A percentile compares a stretch with the other conserved stretches of the same genome.
Evolutionary conservation across 2,113 vertebrate genomes (phyloP).

Genomic region (Macrotis lagotis): DNA sequence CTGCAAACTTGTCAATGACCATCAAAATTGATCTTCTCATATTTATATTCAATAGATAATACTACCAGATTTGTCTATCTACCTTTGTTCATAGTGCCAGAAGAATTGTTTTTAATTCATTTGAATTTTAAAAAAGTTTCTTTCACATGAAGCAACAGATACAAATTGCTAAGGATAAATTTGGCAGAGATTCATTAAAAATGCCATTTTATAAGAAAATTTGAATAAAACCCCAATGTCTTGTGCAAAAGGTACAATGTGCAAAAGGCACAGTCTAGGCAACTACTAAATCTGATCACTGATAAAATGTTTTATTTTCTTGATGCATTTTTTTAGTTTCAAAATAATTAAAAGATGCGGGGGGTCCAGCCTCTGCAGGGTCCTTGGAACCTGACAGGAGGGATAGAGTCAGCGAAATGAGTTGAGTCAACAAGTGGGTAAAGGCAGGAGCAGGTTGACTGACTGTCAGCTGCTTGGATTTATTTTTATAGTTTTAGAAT

Average conservation of each 20-base stretch:
- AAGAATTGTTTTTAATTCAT: background rate
- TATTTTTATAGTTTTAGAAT: no score
- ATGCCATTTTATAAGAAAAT: background rate
- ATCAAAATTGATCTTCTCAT: background rate
- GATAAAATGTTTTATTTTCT: background rate
- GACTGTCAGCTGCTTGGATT: no score
- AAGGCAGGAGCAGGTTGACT: no score
- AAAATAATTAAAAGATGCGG: background rate
- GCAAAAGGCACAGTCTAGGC: background rate
- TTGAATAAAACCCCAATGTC: background rate
- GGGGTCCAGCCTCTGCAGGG: no score
- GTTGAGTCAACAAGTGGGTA: no score
- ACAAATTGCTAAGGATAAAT: background rate
- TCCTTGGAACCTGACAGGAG: no score
- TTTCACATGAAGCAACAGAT: background rate
- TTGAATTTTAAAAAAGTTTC: background rate
- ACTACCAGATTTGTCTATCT: background rate
- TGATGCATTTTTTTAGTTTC: background rate
- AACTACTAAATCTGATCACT: background rate
- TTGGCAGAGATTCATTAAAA: background rate
- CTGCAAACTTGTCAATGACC: background rate
- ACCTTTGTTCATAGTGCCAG: background rate
- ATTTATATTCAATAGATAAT: background rate
- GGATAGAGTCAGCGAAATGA: no score
- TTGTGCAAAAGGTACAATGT: background rate